Base-by-base conservation (phyloP, 2,888 invertebrate genomes). In the Noctua fimbriata region DNA sequence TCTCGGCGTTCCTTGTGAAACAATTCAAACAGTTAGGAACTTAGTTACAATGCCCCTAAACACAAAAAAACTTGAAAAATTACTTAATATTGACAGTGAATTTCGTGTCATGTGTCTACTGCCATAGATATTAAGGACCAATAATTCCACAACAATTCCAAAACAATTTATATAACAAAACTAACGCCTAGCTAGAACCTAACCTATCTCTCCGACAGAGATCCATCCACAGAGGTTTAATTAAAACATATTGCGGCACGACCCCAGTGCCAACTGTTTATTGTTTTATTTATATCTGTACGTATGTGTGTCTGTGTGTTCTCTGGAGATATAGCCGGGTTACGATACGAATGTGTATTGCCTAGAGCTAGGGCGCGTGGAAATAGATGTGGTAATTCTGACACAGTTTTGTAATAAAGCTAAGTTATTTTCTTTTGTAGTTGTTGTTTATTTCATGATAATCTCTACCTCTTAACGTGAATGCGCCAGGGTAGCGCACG, bases 211-310 rank as follows among this genome's bases (percentile, higher is more conserved):
- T 16, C 67, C 14, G 41, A 75, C 75, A 73, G 16, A 70, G 12
- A 79, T 44, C 65, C 65, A 44, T 83, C 73, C 69, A 69, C 85
- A 71, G 63, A 67, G 73, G 78, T 84, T 86, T 88, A 87, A 88
- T 87, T 87, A 87, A 86, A 87, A 82, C 75, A 70, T 82, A 80
- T 78, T 69, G 80, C 71, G 41, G 67, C 44, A 47, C 74, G 60
- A 74, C 66, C 81, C 60, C 41, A 74, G 66, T 6, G 60, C 65
- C 67, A 60, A 67, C 73, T 77, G 73, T 78, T 65, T 80, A 83
- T 80, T 79, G 75, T 86, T 78, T 77, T 75, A 83, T 80, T 73
- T 79, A 55, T 55, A 72, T 28, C 18, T 67, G 24, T 72, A 16
- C 77, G 36, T 60, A n/a, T 81, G n/a, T 63, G 18, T 74, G 16